Evolutionary conservation across 2,888 invertebrate genomes (phyloP), one percentile per base, ranked within the genome.

Genomic region (Brachynemurus nebulosus): DNA sequence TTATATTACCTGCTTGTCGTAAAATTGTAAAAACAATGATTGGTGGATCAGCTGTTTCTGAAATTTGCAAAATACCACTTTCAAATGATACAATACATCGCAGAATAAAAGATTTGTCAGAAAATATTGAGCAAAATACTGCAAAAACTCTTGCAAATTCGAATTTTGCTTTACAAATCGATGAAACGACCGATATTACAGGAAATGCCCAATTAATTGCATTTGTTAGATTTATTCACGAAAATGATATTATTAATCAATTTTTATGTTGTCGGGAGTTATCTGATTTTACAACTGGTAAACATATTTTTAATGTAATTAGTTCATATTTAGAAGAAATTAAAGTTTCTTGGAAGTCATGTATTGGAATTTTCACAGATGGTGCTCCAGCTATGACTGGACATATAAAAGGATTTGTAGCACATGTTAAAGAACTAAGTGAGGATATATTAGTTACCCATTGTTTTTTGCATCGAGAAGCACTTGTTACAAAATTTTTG

Each of bases 391-490:
- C 48, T 39, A 48, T 48, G 48, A 48, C 47, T 40, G 47, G 43
- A 45, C 27, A n/a, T 45, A 3, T 47, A 40, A 46, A 50, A 46
- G 50, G 42, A 48, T 48, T 45, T 40, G 46, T 42, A 30, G 38
- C 45, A 42, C 42, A 36, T 40, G 42, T 38, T 36, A 48, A 41
- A 25, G 39, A 48, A 42, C 37, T 41, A 25, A 39, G 33, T 19
- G 21, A 23, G 18, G 16, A 46, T 48, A 48, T 48, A 38, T 45
- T 46, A 42, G 42, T 48, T 49, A 49, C 46, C 44, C 48, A 53
- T 51, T 54, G 51, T 45, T 48, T 52, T 48, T 50, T 52, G 47
- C 51, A 53, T 48, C 50, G 51, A 44, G 50, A 51, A 50, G 49
- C 48, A 34, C 49, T 53, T 48, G 49, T 47, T 47, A 50, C 46